phyloP scores from a whole-genome alignment of 2,888 invertebrate species.

The Philhelius pedissequus region DNA sequence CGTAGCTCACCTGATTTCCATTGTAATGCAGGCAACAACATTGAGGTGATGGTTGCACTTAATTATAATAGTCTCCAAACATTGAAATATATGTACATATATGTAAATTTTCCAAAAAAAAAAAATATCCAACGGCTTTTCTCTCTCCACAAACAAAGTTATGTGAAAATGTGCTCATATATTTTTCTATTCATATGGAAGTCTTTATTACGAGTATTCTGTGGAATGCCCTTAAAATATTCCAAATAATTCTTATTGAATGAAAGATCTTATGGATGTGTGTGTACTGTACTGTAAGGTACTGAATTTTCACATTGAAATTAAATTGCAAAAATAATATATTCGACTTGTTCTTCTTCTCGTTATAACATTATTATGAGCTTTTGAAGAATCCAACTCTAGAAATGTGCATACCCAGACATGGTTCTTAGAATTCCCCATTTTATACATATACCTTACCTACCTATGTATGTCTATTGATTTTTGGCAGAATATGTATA shows the following conservation, averaged over 20 bases:
- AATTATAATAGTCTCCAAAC: background rate
- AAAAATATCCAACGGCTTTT: background rate
- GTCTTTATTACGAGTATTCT: background rate
- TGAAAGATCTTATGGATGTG: background rate
- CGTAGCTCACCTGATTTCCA: background rate
- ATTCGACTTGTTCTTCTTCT: background rate
- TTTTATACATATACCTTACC: too few species aligned
- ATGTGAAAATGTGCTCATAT: background rate
- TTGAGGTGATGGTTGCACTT: background rate
- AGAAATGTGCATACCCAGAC: background rate
- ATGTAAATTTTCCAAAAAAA: background rate
- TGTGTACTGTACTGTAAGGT: background rate
- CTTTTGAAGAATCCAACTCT: background rate
- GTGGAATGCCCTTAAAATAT: background rate
- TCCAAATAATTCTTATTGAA: background rate
- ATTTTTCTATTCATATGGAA: background rate
- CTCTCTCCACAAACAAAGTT: too few species aligned
- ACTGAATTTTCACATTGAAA: background rate
- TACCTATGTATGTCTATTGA: background rate
- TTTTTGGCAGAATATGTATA: background rate
- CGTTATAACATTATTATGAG: background rate
- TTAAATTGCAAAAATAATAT: slow-evolving; percentile 13
- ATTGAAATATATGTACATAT: too few species aligned
- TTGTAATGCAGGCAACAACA: background rate
- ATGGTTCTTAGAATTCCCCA: background rate